Percentiles rank a stretch among this genome's conserved stretches.
Evolutionary conservation across 1,140 invertebrate genomes (phyloP).

Genomic region (Drosophila kepulauana): DNA sequence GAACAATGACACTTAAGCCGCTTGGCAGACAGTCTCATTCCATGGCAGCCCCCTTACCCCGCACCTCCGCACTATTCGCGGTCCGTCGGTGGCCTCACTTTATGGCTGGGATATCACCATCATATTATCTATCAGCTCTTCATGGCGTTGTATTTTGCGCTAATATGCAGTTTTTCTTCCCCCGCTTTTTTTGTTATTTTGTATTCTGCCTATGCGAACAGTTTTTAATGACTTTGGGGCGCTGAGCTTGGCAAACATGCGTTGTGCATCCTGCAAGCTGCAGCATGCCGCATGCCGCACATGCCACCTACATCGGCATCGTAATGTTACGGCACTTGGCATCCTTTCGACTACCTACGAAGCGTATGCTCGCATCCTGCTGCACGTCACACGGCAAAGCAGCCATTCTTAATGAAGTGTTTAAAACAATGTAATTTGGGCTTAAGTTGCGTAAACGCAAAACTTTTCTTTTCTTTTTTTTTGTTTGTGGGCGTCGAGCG

Average conservation of each 20-base stretch:
- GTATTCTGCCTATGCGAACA: constrained; percentile 78
- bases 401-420: constrained; percentile 79
- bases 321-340: constrained; percentile 33
- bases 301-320: background rate
- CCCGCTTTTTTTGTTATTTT: constrained; percentile 19
- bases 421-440: constrained; percentile 82
- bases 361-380: constrained; percentile 9
- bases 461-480: constrained; percentile 28
- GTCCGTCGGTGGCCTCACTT: background rate
- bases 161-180: constrained; percentile 76
- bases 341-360: constrained; percentile 55
- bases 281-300: background rate
- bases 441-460: constrained; percentile 65
- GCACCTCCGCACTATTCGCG: background rate
- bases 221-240: constrained; percentile 82
- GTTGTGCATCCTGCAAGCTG: constrained; percentile 60
- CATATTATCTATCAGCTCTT: constrained; percentile 49
- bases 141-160: constrained; percentile 75
- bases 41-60: background rate
- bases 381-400: constrained; percentile 32
- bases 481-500: constrained; percentile 10
- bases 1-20: constrained; percentile 81
- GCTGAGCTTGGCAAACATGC: constrained; percentile 78
- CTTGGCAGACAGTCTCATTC: constrained; percentile 65
- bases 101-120: background rate